Evolutionary conservation across 2,888 invertebrate genomes (phyloP), one percentile per base, ranked within the genome.

Genomic region (Drosophila anomalata): DNA sequence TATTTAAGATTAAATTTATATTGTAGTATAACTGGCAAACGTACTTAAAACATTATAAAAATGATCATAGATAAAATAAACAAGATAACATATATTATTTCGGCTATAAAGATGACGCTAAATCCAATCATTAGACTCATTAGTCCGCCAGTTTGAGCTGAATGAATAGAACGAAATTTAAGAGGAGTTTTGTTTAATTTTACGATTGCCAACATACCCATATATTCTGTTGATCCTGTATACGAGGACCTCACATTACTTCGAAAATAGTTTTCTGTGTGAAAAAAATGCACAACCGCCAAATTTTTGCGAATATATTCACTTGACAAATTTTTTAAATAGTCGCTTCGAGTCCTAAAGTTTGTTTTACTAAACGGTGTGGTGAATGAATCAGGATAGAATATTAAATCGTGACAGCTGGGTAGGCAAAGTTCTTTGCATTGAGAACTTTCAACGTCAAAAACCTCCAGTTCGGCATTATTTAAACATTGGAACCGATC

Each of bases 51-150:
- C 3, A 65, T 39, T 31, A 53, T 14, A 3, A 31, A 3, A 12
- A 65, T 17, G 8, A 65, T 22, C 12, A 65, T n/a, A 2, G 14
- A 80, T 94, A 89, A 29, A 94, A 92, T 71, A 20, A 96, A 89
- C 0, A 94, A 93, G 29, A 95, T 75, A 79, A 94, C 96, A 90
- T 96, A 96, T 7, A 95, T 66, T 6, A 96, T 92, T 91, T 96
- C 96, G 14, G 95, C 93, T 0, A 94, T 92, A 72, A 96, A 96
- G 86, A 96, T 93, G 77, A 96, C 94, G 87, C 96, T 96, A 90
- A 96, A 96, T 0, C 96, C 96, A 93, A 96, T 93, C 91, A 96
- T 96, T 0, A 96, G 92, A 0, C 96, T 96, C 24, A 96, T 92
- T 4, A 96, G 92, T 3, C 96, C 96, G 24, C 96, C 96, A 2